These are phyloP conservation scores for Cyanistes caeruleus DNA, from an alignment of 2,113 vertebrate species.

Conservation along the genomic window DNA sequence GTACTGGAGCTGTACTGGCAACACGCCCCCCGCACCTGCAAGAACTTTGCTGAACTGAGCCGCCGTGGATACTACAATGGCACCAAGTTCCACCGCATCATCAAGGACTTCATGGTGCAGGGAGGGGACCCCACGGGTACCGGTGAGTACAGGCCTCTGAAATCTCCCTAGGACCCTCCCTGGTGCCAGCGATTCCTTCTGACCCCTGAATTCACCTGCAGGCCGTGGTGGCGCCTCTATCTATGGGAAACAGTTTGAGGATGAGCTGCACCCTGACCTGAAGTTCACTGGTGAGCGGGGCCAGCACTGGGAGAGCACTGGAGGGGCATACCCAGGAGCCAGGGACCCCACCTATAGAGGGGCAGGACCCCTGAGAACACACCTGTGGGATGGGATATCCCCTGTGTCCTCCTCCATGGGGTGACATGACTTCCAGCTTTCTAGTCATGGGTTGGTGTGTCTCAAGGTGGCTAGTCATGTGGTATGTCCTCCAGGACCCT, in stretches of 20 bases:
- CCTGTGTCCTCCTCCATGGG: not conserved
- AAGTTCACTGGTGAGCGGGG: slow-evolving; percentile 88
- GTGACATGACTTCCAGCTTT: not conserved
- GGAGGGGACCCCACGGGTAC: slow-evolving; percentile 95
- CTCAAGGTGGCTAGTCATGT: not conserved
- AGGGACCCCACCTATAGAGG: not conserved
- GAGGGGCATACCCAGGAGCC: not conserved
- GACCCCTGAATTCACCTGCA: not conserved
- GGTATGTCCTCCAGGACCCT: not conserved
- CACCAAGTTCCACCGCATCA: slow-evolving; percentile 92
- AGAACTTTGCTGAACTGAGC: slow-evolving; percentile 91
- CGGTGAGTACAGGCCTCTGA: slow-evolving; percentile 66
- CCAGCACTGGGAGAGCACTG: not conserved
- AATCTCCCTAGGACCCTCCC: not conserved
- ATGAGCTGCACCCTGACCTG: slow-evolving; percentile 89
- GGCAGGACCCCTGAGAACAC: not conserved
- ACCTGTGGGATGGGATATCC: not conserved
- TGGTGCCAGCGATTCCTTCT: not conserved
- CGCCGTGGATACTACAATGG: slow-evolving; percentile 92
- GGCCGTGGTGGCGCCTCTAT: slow-evolving; percentile 94
- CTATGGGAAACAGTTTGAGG: slow-evolving; percentile 95
- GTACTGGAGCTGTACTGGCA: slow-evolving; percentile 93
- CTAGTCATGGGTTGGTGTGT: not conserved
- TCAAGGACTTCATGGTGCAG: slow-evolving; percentile 97
- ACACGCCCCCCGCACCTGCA: slow-evolving; percentile 91